Evolutionary conservation across 2,113 vertebrate genomes (phyloP), one percentile per base, ranked within the genome.

Genomic region (Noturus placidus): DNA sequence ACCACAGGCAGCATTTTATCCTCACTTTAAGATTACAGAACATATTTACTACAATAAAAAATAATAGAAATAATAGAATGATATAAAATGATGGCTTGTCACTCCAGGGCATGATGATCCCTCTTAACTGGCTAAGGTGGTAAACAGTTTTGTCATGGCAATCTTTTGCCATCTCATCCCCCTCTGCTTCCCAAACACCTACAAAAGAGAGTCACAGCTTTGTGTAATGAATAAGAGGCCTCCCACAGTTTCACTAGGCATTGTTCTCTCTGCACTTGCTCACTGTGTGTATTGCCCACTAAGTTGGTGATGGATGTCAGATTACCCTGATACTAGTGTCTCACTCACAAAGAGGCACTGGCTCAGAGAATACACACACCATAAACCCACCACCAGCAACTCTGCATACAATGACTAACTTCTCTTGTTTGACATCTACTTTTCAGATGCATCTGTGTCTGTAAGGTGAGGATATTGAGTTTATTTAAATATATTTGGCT

Each of bases 221-320:
- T 10, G 89, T n/a, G 83, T 88, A 35, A 89, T 93, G 92, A 94
- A 93, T 88, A 85, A 91, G 87, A 79, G 87, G 91, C 93, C 91
- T 93, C 93, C 93, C 93, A 89, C 93, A 78, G 90, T 92, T 91
- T 91, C 89, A 92, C 91, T 70, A 86, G 70, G 42, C 76, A 92
- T 95, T 94, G 93, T 94, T 82, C 91, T 92, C 63, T 88, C 56
- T 74, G 82, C 92, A 93, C 92, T 93, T 90, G 85, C 87, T 90
- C 90, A 88, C 89, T 91, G 90, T 92, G 92, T 92, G 91, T 92
- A 89, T 90, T 92, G 88, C 91, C 92, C 84, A 25, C 91, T 93
- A 83, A 92, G 91, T 91, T 92, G 86, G 89, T 95, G 94, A 95
- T 94, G 94, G 93, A 94, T 94, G 94, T 94, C 92, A 30, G 92